Evolutionary conservation across 2,888 invertebrate genomes (phyloP).

Genomic region (Incurvaria masculella): DNA sequence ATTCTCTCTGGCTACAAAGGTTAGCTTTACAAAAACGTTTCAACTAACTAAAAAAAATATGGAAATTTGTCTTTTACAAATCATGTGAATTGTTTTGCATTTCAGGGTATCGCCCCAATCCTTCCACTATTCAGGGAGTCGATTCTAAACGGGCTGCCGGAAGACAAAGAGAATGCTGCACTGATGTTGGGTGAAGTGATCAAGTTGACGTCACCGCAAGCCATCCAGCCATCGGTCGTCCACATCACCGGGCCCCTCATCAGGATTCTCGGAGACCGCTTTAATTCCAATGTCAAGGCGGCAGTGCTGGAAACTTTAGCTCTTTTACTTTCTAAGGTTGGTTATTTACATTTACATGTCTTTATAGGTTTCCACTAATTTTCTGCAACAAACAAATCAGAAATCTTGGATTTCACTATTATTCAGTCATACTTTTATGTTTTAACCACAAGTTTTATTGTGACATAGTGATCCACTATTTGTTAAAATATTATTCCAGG

Average conservation of each 20-base stretch:
- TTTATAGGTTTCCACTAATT: too few relatives aligned
- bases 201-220: constrained; percentile 77
- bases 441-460: too few relatives aligned
- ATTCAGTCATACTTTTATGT: too few relatives aligned
- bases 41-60: too few relatives aligned
- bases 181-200: constrained; percentile 85
- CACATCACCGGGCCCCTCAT: constrained; percentile 98
- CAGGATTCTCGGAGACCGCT: constrained; percentile 94
- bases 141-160: constrained; percentile 91
- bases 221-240: constrained; percentile 93
- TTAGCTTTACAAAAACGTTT: too few relatives aligned
- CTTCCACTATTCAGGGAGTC: constrained; percentile 95
- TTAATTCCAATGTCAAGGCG: constrained; percentile 91
- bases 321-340: constrained; percentile 83
- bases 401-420: too few relatives aligned
- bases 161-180: constrained; percentile 94
- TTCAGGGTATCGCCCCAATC: constrained; percentile 84
- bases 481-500: too few relatives aligned
- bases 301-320: constrained; percentile 94
- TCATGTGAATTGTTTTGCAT: constrained; percentile 4
- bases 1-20: too few relatives aligned
- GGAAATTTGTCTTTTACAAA: too few relatives aligned
- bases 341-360: too few relatives aligned
- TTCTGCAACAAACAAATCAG: too few relatives aligned
- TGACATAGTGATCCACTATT: too few relatives aligned